Conservation (phyloP, 2,113 vertebrate species). For the Atherinomorus stipes region DNA sequence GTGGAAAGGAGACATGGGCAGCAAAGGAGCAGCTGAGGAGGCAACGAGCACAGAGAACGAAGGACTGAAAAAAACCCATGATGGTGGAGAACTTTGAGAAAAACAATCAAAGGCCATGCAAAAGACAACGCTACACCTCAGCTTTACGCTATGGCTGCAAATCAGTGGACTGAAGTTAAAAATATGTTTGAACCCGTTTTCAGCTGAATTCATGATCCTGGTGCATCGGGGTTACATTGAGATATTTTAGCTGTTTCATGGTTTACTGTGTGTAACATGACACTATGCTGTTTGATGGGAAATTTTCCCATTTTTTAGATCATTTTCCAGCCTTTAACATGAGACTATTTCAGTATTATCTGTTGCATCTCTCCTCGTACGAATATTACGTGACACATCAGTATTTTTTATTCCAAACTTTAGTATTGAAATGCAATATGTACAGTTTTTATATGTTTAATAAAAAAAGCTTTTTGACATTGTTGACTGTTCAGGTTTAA, state of each 20-base stretch:
- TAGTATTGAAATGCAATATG: conserved; percentile 51
- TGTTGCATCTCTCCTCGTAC: background rate
- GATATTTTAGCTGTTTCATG: background rate
- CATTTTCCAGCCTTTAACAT: background rate
- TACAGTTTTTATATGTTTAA: conserved; percentile 60
- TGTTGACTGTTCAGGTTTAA: background rate
- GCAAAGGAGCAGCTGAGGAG: conserved; percentile 52
- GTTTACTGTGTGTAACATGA: background rate
- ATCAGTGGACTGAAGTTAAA: background rate
- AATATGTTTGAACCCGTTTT: background rate
- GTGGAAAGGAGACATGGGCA: conserved; percentile 83
- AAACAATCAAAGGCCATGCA: background rate
- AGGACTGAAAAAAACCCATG: conserved; percentile 43
- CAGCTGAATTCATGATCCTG: background rate
- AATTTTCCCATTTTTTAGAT: background rate
- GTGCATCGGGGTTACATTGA: background rate
- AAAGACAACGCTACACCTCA: conserved; percentile 40
- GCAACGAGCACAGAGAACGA: background rate
- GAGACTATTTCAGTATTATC: conserved; percentile 3
- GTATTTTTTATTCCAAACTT: background rate
- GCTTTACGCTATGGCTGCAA: background rate
- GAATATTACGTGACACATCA: conserved; percentile 15
- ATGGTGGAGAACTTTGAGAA: conserved; percentile 83
- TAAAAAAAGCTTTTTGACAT: conserved; percentile 50
- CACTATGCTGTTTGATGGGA: background rate